Percentiles rank a stretch among this genome's conserved stretches.
These are phyloP conservation scores for Heptranchias perlo DNA, from an alignment of 2,113 vertebrate species.

Conservation along the genomic window DNA sequence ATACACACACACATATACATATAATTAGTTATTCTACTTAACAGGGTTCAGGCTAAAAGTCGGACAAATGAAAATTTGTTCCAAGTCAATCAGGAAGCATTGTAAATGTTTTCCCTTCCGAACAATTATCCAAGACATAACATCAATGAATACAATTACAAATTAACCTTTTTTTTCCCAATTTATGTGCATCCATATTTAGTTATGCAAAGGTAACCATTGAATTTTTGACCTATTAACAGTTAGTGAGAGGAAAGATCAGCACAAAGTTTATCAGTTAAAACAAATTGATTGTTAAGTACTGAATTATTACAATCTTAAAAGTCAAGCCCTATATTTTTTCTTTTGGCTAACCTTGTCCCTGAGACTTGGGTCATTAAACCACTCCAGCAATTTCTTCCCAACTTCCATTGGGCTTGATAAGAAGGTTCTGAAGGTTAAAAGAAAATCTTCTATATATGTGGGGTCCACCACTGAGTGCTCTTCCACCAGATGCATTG, in stretches of 20 bases:
- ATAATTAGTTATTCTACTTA: no score
- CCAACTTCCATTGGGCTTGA: constrained; percentile 97
- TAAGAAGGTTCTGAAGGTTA: constrained; percentile 95
- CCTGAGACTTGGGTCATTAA: constrained; percentile 98
- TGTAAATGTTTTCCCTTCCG: background rate
- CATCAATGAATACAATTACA: background rate
- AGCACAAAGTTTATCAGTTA: constrained; percentile 24
- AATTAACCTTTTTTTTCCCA: background rate
- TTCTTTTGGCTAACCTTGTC: constrained; percentile 73
- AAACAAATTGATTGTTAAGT: background rate
- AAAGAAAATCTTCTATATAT: constrained; percentile 94
- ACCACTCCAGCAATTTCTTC: constrained; percentile 97
- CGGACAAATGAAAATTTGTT: background rate
- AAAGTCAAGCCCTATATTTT: background rate
- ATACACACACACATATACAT: no score
- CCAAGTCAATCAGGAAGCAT: background rate
- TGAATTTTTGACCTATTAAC: background rate
- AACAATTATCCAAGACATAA: background rate
- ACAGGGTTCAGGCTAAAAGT: background rate
- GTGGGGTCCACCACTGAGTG: constrained; percentile 97
- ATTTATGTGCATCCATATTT: background rate
- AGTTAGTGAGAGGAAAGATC: background rate
- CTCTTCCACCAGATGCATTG: constrained; percentile 97
- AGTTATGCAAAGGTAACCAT: background rate
- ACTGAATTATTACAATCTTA: background rate